phyloP scores from a whole-genome alignment of 2,888 invertebrate genomes.

The Argyra leucocephala region DNA sequence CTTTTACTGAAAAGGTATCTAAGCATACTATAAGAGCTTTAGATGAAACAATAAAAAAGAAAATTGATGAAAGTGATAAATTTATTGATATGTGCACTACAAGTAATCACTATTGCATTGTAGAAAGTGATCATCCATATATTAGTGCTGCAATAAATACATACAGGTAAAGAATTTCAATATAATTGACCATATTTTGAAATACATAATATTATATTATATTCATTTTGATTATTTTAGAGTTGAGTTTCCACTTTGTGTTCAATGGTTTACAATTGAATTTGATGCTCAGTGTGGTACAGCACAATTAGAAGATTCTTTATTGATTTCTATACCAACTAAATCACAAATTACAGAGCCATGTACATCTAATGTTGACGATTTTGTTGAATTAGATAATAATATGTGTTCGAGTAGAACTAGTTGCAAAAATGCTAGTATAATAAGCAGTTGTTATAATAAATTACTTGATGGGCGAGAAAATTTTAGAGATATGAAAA shows the following conservation, averaged over 20 bases:
- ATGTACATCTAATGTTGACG: slow-evolving; percentile 30
- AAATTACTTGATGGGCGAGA: slow-evolving; percentile 31
- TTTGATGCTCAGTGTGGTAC: slow-evolving; percentile 89
- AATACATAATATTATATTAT: background rate
- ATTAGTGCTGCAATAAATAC: slow-evolving; percentile 77
- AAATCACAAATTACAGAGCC: slow-evolving; percentile 27
- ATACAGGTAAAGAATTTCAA: slow-evolving; percentile 52
- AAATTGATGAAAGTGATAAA: slow-evolving; percentile 32
- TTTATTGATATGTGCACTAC: slow-evolving; percentile 50
- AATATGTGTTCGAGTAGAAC: slow-evolving; percentile 30
- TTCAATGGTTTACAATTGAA: slow-evolving; percentile 87
- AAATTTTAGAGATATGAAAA: slow-evolving; percentile 24
- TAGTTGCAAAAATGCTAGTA: slow-evolving; percentile 29
- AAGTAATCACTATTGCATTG: slow-evolving; percentile 78
- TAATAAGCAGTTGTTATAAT: slow-evolving; percentile 32
- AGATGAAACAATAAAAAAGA: slow-evolving; percentile 24
- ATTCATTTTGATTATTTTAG: slow-evolving; percentile 39
- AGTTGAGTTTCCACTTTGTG: slow-evolving; percentile 76
- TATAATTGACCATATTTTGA: background rate
- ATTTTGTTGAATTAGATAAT: slow-evolving; percentile 39
- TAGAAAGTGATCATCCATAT: slow-evolving; percentile 96
- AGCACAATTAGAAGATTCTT: slow-evolving; percentile 83
- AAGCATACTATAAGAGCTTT: slow-evolving; percentile 28
- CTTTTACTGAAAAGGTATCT: slow-evolving; percentile 17
- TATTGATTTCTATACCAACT: slow-evolving; percentile 61